phyloP scores from a whole-genome alignment of 2,113 vertebrate species.

The Megatriorchis doriae region DNA sequence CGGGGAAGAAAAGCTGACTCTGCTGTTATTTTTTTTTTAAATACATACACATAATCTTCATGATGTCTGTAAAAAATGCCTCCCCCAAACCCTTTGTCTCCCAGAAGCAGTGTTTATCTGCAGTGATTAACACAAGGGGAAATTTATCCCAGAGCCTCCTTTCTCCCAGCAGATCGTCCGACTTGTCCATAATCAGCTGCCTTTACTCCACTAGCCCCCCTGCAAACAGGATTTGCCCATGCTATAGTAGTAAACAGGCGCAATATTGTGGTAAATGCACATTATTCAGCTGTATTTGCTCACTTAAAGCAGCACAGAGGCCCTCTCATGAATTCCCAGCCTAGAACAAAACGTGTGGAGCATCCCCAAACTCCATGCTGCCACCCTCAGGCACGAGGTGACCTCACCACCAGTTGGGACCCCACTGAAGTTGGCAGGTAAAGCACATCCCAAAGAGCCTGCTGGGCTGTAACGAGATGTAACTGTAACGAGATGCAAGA shows the following conservation, averaged over 20 bases:
- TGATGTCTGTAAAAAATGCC: neutral
- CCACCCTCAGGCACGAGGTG: neutral
- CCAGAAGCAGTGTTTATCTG: neutral
- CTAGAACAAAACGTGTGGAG: neutral
- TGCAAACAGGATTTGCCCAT: neutral
- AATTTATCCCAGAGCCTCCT: neutral
- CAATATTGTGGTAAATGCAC: neutral
- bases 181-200: neutral
- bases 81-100: neutral
- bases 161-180: neutral
- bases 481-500: neutral
- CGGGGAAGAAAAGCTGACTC: neutral
- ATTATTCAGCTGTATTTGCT: neutral
- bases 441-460: neutral
- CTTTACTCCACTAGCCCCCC: neutral
- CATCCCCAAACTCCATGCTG: neutral
- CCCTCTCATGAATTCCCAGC: neutral
- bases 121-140: neutral
- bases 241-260: neutral
- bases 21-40: slow-evolving; percentile 7
- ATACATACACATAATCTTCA: neutral
- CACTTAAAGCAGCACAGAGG: neutral
- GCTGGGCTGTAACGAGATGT: neutral
- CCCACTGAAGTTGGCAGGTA: neutral
- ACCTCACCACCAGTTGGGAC: neutral